Conservation (phyloP, 1,140 invertebrate species). For the Archegozetes longisetosus region DNA sequence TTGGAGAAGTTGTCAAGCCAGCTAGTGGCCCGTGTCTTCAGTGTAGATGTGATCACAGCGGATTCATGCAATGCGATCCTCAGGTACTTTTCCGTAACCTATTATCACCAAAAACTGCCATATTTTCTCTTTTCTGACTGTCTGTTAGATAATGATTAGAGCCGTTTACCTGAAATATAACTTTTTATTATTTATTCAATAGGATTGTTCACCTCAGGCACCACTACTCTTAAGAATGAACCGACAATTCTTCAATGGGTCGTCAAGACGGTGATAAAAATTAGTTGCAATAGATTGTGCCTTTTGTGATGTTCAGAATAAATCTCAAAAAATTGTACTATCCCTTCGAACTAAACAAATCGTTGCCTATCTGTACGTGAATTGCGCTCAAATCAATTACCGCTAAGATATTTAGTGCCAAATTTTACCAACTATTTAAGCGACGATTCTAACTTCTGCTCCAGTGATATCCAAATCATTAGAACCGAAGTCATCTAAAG, state of each 20-base stretch:
- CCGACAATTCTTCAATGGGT: conserved; percentile 14
- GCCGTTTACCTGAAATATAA: too few relatives aligned
- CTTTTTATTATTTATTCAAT: not conserved
- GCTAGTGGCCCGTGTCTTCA: conserved; percentile 75
- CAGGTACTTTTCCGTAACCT: conserved; percentile 26
- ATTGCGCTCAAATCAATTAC: too few relatives aligned
- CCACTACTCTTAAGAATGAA: conserved; percentile 41
- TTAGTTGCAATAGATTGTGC: too few relatives aligned
- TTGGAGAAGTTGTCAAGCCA: conserved; percentile 60
- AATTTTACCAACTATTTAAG: too few relatives aligned
- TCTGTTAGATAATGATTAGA: not conserved
- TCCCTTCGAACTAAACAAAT: too few relatives aligned
- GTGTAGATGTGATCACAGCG: conserved; percentile 51
- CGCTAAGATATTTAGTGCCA: too few relatives aligned
- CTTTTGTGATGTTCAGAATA: too few relatives aligned
- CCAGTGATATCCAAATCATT: too few relatives aligned
- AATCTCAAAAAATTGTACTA: too few relatives aligned
- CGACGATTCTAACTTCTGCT: too few relatives aligned
- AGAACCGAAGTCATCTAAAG: too few relatives aligned
- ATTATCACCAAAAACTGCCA: not conserved
- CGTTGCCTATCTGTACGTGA: too few relatives aligned
- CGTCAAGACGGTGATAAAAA: not conserved
- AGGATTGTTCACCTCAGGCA: conserved; percentile 62
- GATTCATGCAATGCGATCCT: conserved; percentile 84
- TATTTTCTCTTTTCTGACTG: not conserved